phyloP scores from a whole-genome alignment of 2,888 invertebrate genomes.

The Epirrhoe alternata region DNA sequence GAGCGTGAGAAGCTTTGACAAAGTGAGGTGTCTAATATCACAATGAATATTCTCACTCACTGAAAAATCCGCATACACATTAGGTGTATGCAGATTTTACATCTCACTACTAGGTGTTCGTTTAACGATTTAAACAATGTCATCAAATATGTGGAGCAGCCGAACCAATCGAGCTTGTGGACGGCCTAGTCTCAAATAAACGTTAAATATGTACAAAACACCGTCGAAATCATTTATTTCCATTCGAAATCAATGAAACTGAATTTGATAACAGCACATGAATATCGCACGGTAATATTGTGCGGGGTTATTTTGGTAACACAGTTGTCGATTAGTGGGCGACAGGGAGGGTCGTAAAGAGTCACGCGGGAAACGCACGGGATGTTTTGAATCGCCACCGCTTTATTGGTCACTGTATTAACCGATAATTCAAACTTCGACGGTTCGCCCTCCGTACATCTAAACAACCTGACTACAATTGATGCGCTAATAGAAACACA shows the following conservation, averaged over 20 bases:
- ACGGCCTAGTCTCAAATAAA: too few relatives aligned
- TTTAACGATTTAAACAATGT: too few relatives aligned
- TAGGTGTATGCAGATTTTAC: too few relatives aligned
- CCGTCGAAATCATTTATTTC: constrained; percentile 15
- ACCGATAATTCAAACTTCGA: constrained; percentile 78
- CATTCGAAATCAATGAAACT: constrained; percentile 32
- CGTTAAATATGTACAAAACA: too few relatives aligned
- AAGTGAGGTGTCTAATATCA: too few relatives aligned
- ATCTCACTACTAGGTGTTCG: too few relatives aligned
- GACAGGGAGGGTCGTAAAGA: constrained; percentile 76
- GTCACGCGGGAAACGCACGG: constrained; percentile 71
- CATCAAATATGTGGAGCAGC: too few relatives aligned
- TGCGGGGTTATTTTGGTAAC: constrained; percentile 78
- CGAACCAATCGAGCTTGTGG: too few relatives aligned
- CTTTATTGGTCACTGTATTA: constrained; percentile 79
- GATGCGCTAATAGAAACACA: constrained; percentile 39
- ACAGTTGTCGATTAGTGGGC: constrained; percentile 80
- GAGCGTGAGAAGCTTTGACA: too few relatives aligned
- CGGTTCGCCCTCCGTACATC: constrained; percentile 53
- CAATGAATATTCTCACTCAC: too few relatives aligned
- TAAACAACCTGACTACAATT: constrained; percentile 59
- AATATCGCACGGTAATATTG: constrained; percentile 52
- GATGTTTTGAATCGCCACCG: constrained; percentile 82
- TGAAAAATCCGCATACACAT: too few relatives aligned
- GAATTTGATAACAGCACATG: constrained; percentile 47